Base-by-base conservation (phyloP, 2,113 vertebrate genomes). In the Lepisosteus oculatus region DNA sequence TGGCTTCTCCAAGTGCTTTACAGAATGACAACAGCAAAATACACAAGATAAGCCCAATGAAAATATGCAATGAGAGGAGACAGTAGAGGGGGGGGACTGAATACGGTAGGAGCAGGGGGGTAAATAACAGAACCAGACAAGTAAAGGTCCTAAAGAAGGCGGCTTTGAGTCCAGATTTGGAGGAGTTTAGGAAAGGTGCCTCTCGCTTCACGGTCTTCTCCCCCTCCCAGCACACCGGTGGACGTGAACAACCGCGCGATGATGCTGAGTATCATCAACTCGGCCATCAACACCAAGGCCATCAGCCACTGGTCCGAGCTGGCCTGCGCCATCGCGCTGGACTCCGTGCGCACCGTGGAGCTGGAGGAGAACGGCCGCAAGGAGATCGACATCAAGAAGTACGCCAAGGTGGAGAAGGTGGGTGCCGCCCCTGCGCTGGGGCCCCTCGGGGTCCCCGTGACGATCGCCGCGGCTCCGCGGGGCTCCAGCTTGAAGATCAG, bases 341-440 rank as follows among this genome's bases (percentile, higher is more conserved):
- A 96, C 0, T 96, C 97, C 0, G 97, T 99, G 0, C 92, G 80
- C 29, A 99, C 95, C 0, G 97, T 99, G 69, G 95, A 98, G 76
- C 76, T 93, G 47, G 96, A 98, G 51, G 96, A 97, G 13, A 96
- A 94, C 0, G 97, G 97, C 3, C 89, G 93, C 17, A 98, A 90
- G 69, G 97, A 99, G 80, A 97, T 99, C 0, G 96, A 99, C 84
- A 98, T 99, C 77, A 98, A 99, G 87, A 96, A 99, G 61, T 99
- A 98, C 0, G 97, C 97, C 68, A 97, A 93, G 72, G 94, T 99
- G 11, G 97, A 99, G 80, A 99, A 99, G 94, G 97, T 85, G 61
- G 94, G 97, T 85, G 63, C 0, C 70, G 3, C 9, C 2, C 17
- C 2, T 6, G 55, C 9, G 1, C 8, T 12, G 2, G 42, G 61